Conservation (phyloP, 30 jellyfish, hydroid and myxozoan species). For the Aurelia aurita region DNA sequence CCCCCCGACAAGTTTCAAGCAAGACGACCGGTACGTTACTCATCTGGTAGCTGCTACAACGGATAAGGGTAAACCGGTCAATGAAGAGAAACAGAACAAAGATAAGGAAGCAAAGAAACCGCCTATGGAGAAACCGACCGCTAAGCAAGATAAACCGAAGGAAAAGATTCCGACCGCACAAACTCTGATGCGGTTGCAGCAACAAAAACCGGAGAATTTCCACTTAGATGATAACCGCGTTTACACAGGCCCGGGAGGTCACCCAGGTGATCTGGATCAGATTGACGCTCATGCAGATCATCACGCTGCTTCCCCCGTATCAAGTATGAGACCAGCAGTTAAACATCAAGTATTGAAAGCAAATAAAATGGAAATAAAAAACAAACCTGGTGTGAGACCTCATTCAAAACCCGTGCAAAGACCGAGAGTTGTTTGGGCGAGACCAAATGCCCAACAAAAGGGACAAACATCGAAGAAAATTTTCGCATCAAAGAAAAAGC, state of each 20-base stretch:
- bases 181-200: constrained; percentile 40
- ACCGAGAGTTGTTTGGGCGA: constrained; percentile 50
- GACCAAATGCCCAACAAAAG: background rate
- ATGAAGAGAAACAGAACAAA: constrained; percentile 22
- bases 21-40: constrained; percentile 79
- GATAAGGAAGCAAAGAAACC: constrained; percentile 51
- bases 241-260: constrained; percentile 28
- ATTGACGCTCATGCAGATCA: constrained; percentile 17
- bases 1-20: constrained; percentile 57
- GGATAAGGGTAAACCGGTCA: constrained; percentile 49
- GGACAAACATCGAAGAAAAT: background rate
- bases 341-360: constrained; percentile 42
- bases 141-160: constrained; percentile 62
- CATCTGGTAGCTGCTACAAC: constrained; percentile 74
- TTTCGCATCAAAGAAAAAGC: background rate
- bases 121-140: constrained; percentile 71
- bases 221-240: constrained; percentile 44
- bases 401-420: constrained; percentile 9
- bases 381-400: background rate
- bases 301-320: background rate
- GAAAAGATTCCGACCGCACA: constrained; percentile 58
- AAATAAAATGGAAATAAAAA: background rate
- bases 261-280: constrained; percentile 33
- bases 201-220: constrained; percentile 59
- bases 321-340: constrained; percentile 33